These are phyloP conservation scores for Chrysolina americana DNA, from an alignment of 2,888 invertebrate genomes.

Conservation along the genomic window DNA sequence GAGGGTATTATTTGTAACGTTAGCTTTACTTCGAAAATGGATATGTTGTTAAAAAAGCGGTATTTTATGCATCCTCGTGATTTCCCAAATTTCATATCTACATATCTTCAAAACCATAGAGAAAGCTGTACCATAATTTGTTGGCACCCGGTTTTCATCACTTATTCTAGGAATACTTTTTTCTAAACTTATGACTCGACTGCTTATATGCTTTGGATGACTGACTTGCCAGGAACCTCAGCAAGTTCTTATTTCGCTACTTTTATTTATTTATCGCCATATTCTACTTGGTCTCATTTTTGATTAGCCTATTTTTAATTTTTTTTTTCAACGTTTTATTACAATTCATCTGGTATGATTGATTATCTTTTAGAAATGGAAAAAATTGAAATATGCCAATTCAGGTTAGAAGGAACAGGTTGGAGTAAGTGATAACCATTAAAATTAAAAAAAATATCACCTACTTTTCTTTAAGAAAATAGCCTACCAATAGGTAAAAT, in stretches of 20 bases:
- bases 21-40: no score
- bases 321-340: slow-evolving; percentile 12
- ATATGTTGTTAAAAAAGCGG: no score
- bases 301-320: slow-evolving; percentile 1
- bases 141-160: no score
- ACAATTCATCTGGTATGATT: neutral
- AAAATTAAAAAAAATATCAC: no score
- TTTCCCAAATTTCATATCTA: no score
- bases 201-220: neutral
- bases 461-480: no score
- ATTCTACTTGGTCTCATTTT: slow-evolving; percentile 35
- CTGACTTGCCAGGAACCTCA: neutral
- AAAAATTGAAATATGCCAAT: neutral
- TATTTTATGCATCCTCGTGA: no score
- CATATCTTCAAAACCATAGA: no score
- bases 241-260: neutral
- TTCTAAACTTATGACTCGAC: neutral
- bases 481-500: no score
- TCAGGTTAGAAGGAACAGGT: neutral
- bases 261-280: slow-evolving; percentile 5
- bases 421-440: neutral
- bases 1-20: no score
- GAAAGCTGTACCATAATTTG: no score
- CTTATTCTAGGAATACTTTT: no score
- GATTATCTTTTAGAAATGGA: neutral